Evolutionary conservation across 2,888 invertebrate genomes (phyloP).

Genomic region (Drosophila paranaensis): DNA sequence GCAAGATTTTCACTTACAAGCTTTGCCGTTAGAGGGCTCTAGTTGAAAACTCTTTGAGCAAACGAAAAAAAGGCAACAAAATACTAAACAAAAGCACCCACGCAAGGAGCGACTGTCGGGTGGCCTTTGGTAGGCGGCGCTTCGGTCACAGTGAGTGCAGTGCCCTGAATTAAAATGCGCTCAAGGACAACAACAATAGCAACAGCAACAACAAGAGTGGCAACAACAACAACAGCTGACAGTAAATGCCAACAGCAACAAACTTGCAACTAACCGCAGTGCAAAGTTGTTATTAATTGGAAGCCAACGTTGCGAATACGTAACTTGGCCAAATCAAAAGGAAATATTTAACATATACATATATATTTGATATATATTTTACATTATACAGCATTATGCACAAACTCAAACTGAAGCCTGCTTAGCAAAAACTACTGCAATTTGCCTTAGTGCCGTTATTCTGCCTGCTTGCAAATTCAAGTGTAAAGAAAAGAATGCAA

Average conservation of each 20-base stretch:
- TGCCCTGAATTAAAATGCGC: constrained; percentile 80
- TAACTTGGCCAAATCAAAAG: constrained; percentile 35
- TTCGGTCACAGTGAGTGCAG: constrained; percentile 78
- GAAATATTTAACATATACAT: neutral
- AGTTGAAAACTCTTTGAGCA: constrained; percentile 53
- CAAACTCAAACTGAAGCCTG: neutral
- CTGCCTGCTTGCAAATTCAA: neutral
- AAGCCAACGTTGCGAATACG: constrained; percentile 49
- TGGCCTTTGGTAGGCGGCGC: constrained; percentile 9
- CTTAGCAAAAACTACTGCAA: neutral
- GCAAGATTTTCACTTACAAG: constrained; percentile 3
- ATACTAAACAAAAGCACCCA: constrained; percentile 28
- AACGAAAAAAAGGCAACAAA: constrained; percentile 22
- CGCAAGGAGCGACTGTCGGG: constrained; percentile 15
- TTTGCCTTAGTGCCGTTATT: constrained; percentile 1
- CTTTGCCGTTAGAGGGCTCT: constrained; percentile 11
- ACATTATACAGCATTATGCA: neutral
- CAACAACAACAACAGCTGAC: constrained; percentile 15
- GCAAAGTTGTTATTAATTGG: constrained; percentile 65
- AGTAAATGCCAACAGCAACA: constrained; percentile 24
- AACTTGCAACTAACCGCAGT: constrained; percentile 24
- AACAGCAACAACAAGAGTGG: constrained; percentile 19
- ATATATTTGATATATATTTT: neutral
- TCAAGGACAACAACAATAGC: constrained; percentile 74
- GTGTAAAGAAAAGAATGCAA: neutral